phyloP scores from a whole-genome alignment of 2,797 vertebrate genomes.

The Falco rusticolus region DNA sequence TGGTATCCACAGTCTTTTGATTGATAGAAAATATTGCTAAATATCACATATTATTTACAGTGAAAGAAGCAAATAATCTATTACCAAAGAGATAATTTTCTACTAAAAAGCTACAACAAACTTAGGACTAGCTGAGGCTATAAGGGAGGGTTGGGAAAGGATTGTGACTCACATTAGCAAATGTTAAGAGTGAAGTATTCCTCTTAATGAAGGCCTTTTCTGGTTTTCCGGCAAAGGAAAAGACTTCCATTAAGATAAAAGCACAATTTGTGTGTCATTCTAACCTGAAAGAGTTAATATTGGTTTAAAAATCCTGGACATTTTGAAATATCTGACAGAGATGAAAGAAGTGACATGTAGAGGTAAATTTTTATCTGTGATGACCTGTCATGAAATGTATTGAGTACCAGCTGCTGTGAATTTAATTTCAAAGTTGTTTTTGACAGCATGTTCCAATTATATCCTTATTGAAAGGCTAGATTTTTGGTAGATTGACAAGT shows the following conservation, averaged over 20 bases:
- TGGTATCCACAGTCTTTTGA: background rate
- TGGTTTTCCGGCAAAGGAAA: background rate
- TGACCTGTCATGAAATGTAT: conserved; percentile 67
- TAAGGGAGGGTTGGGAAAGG: background rate
- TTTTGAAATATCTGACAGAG: conserved; percentile 45
- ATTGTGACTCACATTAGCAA: background rate
- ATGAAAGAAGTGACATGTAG: conserved; percentile 32
- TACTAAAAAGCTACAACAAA: background rate
- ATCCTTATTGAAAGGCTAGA: conserved; percentile 60
- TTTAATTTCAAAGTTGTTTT: conserved; percentile 65
- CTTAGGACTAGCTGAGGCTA: background rate
- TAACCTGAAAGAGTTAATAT: conserved; percentile 25
- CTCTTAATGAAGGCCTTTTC: background rate
- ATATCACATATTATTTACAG: background rate
- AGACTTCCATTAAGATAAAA: background rate
- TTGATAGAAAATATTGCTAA: conserved; percentile 14
- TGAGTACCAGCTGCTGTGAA: conserved; percentile 64
- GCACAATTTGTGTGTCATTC: background rate
- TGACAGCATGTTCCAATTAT: conserved; percentile 68
- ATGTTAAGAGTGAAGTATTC: background rate
- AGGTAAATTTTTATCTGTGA: conserved; percentile 63
- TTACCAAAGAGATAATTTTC: background rate
- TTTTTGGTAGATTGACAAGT: conserved; percentile 68
- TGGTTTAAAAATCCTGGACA: conserved; percentile 8
- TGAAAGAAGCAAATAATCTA: background rate